A percentile compares a stretch with the other conserved stretches of the same genome.
Conservation (phyloP, 2,888 invertebrate genomes). For the Tipula helvola region DNA sequence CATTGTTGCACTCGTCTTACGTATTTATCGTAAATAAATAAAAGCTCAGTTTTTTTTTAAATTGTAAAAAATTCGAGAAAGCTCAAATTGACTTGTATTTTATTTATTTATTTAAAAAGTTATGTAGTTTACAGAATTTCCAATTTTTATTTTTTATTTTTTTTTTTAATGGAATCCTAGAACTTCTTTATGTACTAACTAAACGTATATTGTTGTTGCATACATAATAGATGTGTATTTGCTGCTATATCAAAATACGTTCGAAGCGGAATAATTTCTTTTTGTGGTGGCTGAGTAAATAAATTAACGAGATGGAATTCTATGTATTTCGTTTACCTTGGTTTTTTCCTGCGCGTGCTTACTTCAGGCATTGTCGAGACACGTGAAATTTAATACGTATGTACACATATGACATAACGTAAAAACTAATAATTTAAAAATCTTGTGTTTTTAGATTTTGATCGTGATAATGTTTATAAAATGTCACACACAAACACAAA, state of each 20-base stretch:
- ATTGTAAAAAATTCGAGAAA: neutral
- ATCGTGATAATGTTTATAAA: no score
- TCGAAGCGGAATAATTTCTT: neutral
- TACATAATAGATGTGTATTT: neutral
- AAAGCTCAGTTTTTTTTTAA: neutral
- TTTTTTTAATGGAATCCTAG: neutral
- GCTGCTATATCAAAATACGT: neutral
- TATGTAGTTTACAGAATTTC: neutral
- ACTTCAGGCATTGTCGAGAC: neutral
- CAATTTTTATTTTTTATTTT: neutral
- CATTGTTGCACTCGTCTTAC: neutral
- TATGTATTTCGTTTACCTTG: neutral
- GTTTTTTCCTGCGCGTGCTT: neutral
- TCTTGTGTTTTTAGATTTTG: no score
- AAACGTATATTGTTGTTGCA: neutral
- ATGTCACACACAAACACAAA: no score
- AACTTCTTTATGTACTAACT: neutral
- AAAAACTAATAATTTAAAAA: no score
- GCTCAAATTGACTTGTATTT: neutral
- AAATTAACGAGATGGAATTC: no score
- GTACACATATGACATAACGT: no score
- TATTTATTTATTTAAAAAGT: neutral
- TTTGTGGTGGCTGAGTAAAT: neutral
- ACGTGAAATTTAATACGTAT: no score
- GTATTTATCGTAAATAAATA: neutral